phyloP scores from a whole-genome alignment of 2,888 invertebrate species.

The Lapara coniferarum region DNA sequence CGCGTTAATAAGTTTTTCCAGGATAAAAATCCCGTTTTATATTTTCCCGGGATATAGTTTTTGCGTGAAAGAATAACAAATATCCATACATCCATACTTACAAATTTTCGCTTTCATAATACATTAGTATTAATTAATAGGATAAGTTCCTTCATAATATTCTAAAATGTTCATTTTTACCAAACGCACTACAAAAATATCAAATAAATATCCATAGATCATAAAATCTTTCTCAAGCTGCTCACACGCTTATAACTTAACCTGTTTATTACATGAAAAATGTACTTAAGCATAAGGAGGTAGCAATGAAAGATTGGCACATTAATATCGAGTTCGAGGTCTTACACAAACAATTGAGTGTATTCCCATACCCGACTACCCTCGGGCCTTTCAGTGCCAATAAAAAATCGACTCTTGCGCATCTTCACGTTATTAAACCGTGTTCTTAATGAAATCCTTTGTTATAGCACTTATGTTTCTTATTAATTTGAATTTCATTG shows the following conservation, averaged over 20 bases:
- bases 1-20: no score
- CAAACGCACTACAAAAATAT: no score
- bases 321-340: slow-evolving; percentile 27
- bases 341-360: slow-evolving; percentile 37
- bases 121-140: no score
- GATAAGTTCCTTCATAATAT: no score
- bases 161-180: no score
- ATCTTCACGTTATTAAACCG: slow-evolving; percentile 44
- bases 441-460: slow-evolving; percentile 19
- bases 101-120: no score
- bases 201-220: neutral
- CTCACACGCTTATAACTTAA: neutral
- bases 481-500: neutral
- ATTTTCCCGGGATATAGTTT: no score
- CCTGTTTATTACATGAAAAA: slow-evolving; percentile 19
- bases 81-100: no score
- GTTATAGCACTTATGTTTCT: neutral
- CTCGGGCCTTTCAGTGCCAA: slow-evolving; percentile 46
- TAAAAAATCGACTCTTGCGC: slow-evolving; percentile 42
- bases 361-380: slow-evolving; percentile 40
- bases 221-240: neutral
- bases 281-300: slow-evolving; percentile 17
- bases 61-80: no score
- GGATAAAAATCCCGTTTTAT: no score
- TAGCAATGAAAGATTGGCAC: slow-evolving; percentile 28